Evolutionary conservation across 2,888 invertebrate species (phyloP).

Genomic region (Lepidocyrtinus sp.): DNA sequence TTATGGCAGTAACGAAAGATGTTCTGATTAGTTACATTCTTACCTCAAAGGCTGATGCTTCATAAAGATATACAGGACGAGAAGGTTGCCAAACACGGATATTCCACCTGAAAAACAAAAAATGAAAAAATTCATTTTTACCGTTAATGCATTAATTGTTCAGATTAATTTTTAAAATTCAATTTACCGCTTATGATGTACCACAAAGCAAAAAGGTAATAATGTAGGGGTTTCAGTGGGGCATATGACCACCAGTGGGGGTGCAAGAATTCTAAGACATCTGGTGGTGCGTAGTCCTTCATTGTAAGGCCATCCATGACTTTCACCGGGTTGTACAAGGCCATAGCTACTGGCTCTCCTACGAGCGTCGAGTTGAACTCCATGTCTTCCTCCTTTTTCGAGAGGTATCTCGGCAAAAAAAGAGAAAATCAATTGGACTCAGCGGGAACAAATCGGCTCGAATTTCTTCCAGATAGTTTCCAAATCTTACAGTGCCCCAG

Average conservation of each 20-base stretch:
- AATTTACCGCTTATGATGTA: slow-evolving; percentile 52
- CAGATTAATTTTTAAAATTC: background rate
- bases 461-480: no score
- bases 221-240: slow-evolving; percentile 50
- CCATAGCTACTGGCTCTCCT: slow-evolving; percentile 46
- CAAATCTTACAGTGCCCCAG: no score
- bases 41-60: slow-evolving; percentile 69
- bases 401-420: no score
- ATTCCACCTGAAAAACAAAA: slow-evolving; percentile 64
- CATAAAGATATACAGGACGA: slow-evolving; percentile 69
- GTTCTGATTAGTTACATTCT: no score
- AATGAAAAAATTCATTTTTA: slow-evolving; percentile 14
- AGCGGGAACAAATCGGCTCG: no score
- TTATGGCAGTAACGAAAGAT: no score
- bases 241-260: slow-evolving; percentile 56
- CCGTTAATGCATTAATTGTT: background rate
- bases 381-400: slow-evolving; percentile 10
- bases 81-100: slow-evolving; percentile 68
- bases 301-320: slow-evolving; percentile 45
- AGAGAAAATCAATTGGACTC: slow-evolving; percentile 22
- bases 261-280: slow-evolving; percentile 52
- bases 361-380: slow-evolving; percentile 19
- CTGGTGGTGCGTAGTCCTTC: slow-evolving; percentile 59
- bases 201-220: slow-evolving; percentile 54
- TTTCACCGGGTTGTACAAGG: slow-evolving; percentile 56